A percentile compares a stretch with the other conserved stretches of the same genome.
These are phyloP conservation scores for Trissolcus brochymenae DNA, from an alignment of 2,888 invertebrate species.

Conservation along the genomic window DNA sequence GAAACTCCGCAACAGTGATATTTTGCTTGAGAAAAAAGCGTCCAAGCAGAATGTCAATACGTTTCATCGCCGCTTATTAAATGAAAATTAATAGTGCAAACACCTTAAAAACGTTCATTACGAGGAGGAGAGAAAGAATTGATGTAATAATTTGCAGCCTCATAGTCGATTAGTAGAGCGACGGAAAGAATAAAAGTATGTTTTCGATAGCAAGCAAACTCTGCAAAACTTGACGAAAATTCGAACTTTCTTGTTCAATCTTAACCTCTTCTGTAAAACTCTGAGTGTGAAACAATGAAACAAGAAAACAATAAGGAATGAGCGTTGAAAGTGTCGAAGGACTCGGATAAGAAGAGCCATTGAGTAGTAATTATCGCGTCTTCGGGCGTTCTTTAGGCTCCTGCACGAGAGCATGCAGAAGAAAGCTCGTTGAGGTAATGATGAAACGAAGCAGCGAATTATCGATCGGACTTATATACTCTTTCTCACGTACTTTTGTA, in stretches of 20 bases:
- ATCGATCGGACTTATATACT: constrained; percentile 55
- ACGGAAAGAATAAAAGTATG: no score
- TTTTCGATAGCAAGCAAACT: no score
- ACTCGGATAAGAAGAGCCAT: constrained; percentile 44
- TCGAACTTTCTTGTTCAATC: constrained; percentile 13
- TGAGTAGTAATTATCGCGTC: constrained; percentile 53
- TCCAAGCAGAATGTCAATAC: no score
- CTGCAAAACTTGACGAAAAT: not conserved
- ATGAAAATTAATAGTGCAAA: no score
- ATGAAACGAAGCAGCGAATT: constrained; percentile 53
- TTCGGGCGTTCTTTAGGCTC: constrained; percentile 47
- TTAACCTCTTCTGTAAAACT: constrained; percentile 20
- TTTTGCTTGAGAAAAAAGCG: no score
- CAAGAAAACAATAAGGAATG: constrained; percentile 26
- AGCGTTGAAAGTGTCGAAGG: constrained; percentile 45
- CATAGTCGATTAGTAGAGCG: no score
- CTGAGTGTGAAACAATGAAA: constrained; percentile 22
- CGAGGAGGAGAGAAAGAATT: no score
- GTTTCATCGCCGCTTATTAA: no score
- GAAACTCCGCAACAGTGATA: no score
- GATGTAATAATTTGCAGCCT: no score
- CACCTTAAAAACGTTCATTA: no score
- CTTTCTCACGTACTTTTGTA: constrained; percentile 51
- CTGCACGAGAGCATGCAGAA: constrained; percentile 44
- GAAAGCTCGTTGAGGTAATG: constrained; percentile 56